Evolutionary conservation across 2,797 vertebrate species (phyloP).

Genomic region (Anabas testudineus): DNA sequence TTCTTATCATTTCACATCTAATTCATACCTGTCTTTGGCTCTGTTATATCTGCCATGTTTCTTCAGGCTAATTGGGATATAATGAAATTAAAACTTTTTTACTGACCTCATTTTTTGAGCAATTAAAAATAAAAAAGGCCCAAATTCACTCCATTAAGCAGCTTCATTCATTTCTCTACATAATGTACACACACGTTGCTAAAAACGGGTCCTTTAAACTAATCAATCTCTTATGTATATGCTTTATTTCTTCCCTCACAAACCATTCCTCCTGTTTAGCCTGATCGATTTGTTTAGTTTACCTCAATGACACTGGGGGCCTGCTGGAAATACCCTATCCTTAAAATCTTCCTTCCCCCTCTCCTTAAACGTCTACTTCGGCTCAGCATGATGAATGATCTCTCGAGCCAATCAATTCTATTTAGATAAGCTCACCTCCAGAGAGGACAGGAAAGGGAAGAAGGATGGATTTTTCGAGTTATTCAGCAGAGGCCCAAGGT

Average conservation of each 20-base stretch:
- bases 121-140: slow-evolving; percentile 58
- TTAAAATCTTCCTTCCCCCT: slow-evolving; percentile 52
- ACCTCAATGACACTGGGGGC: slow-evolving; percentile 44
- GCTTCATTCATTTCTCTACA: slow-evolving; percentile 28
- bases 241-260: not conserved
- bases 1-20: slow-evolving; percentile 37
- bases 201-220: slow-evolving; percentile 7
- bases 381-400: slow-evolving; percentile 66
- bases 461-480: slow-evolving; percentile 58
- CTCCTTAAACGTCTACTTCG: slow-evolving; percentile 48
- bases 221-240: slow-evolving; percentile 10
- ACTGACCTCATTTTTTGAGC: slow-evolving; percentile 48
- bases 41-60: slow-evolving; percentile 4
- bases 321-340: slow-evolving; percentile 53
- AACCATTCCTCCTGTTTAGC: slow-evolving; percentile 8
- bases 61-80: slow-evolving; percentile 58
- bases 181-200: not conserved
- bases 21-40: slow-evolving; percentile 43
- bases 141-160: slow-evolving; percentile 29
- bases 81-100: slow-evolving; percentile 47
- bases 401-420: slow-evolving; percentile 69
- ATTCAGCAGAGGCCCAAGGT: slow-evolving; percentile 65
- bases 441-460: slow-evolving; percentile 52
- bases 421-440: slow-evolving; percentile 72
- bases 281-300: slow-evolving; percentile 56